phyloP scores from a whole-genome alignment of 2,888 invertebrate genomes.

The Sceliomorpha sp. region DNA sequence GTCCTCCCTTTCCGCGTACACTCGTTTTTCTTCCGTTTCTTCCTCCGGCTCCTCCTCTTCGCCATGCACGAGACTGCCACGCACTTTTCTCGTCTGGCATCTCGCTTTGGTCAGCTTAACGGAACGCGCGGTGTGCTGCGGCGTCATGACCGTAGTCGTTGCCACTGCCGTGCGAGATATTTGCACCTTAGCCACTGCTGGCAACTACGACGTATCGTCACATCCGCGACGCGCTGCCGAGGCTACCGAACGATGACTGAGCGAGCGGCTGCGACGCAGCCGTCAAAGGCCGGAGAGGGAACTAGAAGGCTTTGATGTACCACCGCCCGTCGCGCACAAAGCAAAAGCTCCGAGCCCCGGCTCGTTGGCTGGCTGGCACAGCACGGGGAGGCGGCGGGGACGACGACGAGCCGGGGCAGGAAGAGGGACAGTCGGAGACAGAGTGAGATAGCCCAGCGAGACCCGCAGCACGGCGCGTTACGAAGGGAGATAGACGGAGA shows the following conservation, averaged over 20 bases:
- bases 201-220: constrained; percentile 40
- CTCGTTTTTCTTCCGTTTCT: too few relatives aligned
- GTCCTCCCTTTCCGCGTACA: constrained; percentile 61
- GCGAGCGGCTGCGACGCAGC: constrained; percentile 76
- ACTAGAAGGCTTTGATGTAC: constrained; percentile 79
- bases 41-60: constrained; percentile 56
- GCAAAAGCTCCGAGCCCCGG: constrained; percentile 75
- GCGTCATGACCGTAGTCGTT: constrained; percentile 36
- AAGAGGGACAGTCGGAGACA: constrained; percentile 52
- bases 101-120: neutral
- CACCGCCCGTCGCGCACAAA: constrained; percentile 79
- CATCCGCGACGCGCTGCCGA: constrained; percentile 70
- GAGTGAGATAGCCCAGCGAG: constrained; percentile 24
- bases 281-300: constrained; percentile 79
- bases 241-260: constrained; percentile 80
- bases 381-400: constrained; percentile 65
- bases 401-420: constrained; percentile 49
- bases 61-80: constrained; percentile 58
- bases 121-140: constrained; percentile 60
- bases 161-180: constrained; percentile 3
- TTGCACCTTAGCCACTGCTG: constrained; percentile 8
- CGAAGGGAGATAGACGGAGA: constrained; percentile 39
- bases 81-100: neutral
- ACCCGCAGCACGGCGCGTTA: constrained; percentile 4
- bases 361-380: constrained; percentile 74